Evolutionary conservation across 2,888 invertebrate genomes (phyloP).

Genomic region (Macrosiphum euphorbiae): DNA sequence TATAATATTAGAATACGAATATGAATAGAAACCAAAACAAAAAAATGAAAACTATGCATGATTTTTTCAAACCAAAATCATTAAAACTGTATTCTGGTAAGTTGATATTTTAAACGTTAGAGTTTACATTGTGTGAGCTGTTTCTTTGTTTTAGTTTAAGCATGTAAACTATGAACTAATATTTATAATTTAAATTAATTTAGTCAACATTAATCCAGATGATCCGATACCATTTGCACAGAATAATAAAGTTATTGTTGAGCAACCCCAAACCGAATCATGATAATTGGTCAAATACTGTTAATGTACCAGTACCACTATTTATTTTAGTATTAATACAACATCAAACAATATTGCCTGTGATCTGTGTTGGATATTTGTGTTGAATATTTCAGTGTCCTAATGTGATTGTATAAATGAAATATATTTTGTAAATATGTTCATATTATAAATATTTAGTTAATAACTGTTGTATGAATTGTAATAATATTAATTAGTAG

Average conservation of each 20-base stretch:
- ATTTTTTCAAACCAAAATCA: too few relatives aligned
- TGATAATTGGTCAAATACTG: constrained; percentile 12
- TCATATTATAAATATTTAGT: constrained; percentile 4
- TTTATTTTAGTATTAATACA: background rate
- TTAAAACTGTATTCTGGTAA: too few relatives aligned
- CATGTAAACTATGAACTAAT: too few relatives aligned
- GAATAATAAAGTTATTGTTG: background rate
- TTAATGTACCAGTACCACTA: background rate
- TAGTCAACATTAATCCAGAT: background rate
- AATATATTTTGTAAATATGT: background rate
- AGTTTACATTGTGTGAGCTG: too few relatives aligned
- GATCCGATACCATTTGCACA: background rate
- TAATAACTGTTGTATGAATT: background rate
- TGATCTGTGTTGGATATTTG: background rate
- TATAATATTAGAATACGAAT: too few relatives aligned
- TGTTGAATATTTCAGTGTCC: background rate
- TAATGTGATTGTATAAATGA: background rate
- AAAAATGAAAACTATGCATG: too few relatives aligned
- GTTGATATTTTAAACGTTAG: too few relatives aligned
- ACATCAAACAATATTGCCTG: constrained; percentile 1
- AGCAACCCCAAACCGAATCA: background rate
- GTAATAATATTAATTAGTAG: too few relatives aligned
- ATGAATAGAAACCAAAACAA: too few relatives aligned
- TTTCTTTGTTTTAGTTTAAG: too few relatives aligned
- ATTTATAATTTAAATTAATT: too few relatives aligned